These are phyloP conservation scores for Crenuchus spilurus DNA, from an alignment of 2,797 vertebrate genomes.

Conservation along the genomic window DNA sequence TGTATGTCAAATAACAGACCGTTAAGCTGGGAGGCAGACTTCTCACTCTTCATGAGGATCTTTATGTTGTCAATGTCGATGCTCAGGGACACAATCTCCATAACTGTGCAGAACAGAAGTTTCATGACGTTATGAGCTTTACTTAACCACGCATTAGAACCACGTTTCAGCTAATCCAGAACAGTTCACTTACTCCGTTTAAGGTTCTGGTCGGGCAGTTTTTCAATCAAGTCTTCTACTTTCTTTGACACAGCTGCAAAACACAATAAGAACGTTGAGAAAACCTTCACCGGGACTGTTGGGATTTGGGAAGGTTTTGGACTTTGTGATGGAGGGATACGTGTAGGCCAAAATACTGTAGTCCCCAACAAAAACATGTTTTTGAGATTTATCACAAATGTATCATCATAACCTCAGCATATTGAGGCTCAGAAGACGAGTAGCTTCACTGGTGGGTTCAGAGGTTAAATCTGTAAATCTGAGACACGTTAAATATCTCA, in stretches of 20 bases:
- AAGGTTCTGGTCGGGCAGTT: neutral
- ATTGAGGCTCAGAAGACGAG: too few relatives aligned
- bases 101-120: neutral
- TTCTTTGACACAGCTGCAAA: neutral
- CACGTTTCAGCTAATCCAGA: neutral
- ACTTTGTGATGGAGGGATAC: too few relatives aligned
- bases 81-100: neutral
- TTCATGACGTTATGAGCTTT: neutral
- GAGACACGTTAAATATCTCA: neutral
- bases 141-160: neutral
- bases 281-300: neutral
- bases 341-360: too few relatives aligned
- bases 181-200: neutral
- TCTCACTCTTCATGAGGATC: neutral
- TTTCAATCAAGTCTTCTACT: neutral
- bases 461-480: too few relatives aligned
- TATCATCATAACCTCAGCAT: too few relatives aligned
- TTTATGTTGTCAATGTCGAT: neutral
- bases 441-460: too few relatives aligned
- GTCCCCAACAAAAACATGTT: too few relatives aligned
- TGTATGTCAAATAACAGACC: neutral
- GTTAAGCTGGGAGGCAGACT: neutral
- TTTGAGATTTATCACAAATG: too few relatives aligned
- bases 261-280: neutral
- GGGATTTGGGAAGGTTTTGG: neutral